Evolutionary conservation across 2,113 vertebrate species (phyloP), one percentile per base, ranked within the genome.

Genomic region (Eretmochelys imbricata): DNA sequence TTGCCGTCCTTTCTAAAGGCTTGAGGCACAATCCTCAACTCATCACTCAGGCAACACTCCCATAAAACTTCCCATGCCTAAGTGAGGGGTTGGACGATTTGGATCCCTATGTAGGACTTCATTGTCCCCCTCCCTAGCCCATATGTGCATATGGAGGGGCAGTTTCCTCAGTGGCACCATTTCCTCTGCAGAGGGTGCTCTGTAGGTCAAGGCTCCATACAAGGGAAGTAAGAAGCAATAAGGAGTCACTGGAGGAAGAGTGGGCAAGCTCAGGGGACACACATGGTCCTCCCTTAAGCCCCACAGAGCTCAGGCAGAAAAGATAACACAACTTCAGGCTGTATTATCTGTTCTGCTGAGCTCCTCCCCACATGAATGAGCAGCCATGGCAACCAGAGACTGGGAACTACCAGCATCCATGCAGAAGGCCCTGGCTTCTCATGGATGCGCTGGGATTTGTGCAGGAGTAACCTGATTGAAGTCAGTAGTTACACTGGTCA

Each of bases 401-500:
- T 11, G 57, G 10, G 57, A 59, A 10, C 25, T 35, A 6, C 59
- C 59, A 5, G 12, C 59, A 17, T 31, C 31, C 59, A 31, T 35
- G 59, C 59, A 65, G 29, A 35, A 35, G 31, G 14, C n/a, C 65
- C n/a, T 22, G 57, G 27, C 27, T 62, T 31, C 27, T 29, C 29
- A 62, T 22, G 17, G n/a, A 22, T 38, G 65, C 65, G 38, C 17
- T 22, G n/a, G 35, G 35, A 38, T 38, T 22, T 38, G n/a, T 38
- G 14, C 65, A 69, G 62, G 76, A 91, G 69, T 50, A 92, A 91
- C 1, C 1, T 29, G 85, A 27, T 84, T 92, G 93, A 82, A 91
- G 84, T 85, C 79, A 10, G 69, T 90, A 85, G 59, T 20, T 85
- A 94, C 25, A 85, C 51, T 87, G 90, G 65, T 92, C 91, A 94